phyloP scores from a whole-genome alignment of 2,113 vertebrate genomes.

The Colossoma macropomum region DNA sequence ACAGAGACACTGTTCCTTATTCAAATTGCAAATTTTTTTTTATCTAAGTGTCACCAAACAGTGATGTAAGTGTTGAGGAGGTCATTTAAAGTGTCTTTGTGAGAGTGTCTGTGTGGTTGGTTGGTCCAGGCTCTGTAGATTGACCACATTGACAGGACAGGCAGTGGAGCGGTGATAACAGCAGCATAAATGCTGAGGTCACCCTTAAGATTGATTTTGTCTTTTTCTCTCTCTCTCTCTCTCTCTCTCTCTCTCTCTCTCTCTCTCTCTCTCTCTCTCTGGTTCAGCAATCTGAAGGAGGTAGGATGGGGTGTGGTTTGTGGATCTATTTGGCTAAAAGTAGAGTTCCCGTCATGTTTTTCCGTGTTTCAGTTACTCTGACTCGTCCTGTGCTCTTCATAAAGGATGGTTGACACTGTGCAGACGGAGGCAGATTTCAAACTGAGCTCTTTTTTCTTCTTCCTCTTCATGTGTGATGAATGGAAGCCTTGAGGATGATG shows the following conservation, averaged over 20 bases:
- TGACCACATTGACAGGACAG: not conserved
- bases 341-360: conserved; percentile 27
- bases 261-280: not conserved
- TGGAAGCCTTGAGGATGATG: conserved; percentile 35
- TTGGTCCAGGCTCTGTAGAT: not conserved
- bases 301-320: not conserved
- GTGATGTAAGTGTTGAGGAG: not conserved
- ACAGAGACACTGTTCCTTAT: not conserved
- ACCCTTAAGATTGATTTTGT: conserved; percentile 27
- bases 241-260: too few species aligned
- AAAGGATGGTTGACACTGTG: conserved; percentile 12
- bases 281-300: too few species aligned
- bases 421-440: not conserved
- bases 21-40: conserved; percentile 16
- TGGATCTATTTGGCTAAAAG: not conserved
- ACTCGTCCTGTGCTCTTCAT: not conserved
- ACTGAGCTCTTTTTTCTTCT: not conserved
- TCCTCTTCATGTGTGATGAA: not conserved
- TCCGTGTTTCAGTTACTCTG: not conserved
- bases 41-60: not conserved
- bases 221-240: not conserved
- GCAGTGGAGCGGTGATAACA: conserved; percentile 27
- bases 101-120: not conserved
- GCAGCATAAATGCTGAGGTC: conserved; percentile 27
- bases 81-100: not conserved